Percentiles rank a stretch among this genome's conserved stretches.
Evolutionary conservation across 2,797 vertebrate species (phyloP).

Genomic region (Siniperca scherzeri): DNA sequence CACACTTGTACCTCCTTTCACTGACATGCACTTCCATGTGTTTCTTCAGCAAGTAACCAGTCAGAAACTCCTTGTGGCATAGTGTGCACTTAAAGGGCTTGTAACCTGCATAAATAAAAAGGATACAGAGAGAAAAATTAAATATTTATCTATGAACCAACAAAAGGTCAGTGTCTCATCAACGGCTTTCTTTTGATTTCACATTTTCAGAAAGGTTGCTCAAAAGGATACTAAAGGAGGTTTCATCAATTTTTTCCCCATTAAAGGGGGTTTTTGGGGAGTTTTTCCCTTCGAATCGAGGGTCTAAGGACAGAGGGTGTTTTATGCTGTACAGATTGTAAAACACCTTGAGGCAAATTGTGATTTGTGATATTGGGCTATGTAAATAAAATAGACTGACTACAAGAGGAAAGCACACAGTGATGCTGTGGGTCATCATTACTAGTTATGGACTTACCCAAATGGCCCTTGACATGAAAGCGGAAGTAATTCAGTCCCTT

Average conservation of each 20-base stretch:
- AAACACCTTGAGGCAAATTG: no score
- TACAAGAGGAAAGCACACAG: neutral
- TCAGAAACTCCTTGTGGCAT: conserved; percentile 96
- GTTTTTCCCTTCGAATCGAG: no score
- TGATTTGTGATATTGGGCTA: no score
- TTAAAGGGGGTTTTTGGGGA: no score
- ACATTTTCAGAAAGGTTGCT: neutral
- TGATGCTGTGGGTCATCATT: neutral
- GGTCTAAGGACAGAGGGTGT: no score
- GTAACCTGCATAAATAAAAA: conserved; percentile 82
- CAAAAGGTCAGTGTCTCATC: neutral
- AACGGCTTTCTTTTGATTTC: neutral
- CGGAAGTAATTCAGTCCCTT: conserved; percentile 90
- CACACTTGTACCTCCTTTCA: conserved; percentile 95
- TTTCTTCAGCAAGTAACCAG: conserved; percentile 96
- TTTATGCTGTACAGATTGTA: no score
- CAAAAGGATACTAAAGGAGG: no score
- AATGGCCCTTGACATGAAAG: conserved; percentile 92
- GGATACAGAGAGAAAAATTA: neutral
- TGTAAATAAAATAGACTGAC: no score
- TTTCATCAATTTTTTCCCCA: no score
- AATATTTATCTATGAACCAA: neutral
- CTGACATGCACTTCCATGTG: conserved; percentile 95
- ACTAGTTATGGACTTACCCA: conserved; percentile 83
- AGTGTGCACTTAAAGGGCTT: conserved; percentile 92